Base-by-base conservation (phyloP, 37 sponge, comb jelly and placozoan genomes). In the Crambe crambe region DNA sequence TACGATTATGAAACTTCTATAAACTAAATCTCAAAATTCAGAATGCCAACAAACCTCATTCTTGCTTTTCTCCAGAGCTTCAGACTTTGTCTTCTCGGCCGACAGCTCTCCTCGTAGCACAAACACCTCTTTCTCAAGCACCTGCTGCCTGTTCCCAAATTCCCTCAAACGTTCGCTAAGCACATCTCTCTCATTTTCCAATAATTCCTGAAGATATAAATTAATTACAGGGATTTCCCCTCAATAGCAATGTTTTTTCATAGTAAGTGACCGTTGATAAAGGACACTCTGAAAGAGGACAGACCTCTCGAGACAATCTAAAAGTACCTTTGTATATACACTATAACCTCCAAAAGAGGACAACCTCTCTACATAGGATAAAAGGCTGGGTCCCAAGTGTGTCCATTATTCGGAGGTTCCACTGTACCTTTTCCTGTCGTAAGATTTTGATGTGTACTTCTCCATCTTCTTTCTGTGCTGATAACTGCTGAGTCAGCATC, bases 391-490 rank as follows among this genome's bases (percentile, higher is more conserved):
- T n/a, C n/a, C n/a, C n/a, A n/a, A n/a, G n/a, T n/a, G n/a, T n/a
- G n/a, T n/a, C n/a, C n/a, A n/a, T n/a, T n/a, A n/a, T n/a, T n/a
- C n/a, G n/a, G n/a, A n/a, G n/a, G n/a, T n/a, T n/a, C n/a, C 51
- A 47, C 12, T 12, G 6, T 12, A 82, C 82, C 65, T 82, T 72
- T 40, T 82, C 73, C 37, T 82, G 73, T 27, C 74, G 35, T 64
- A 82, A 34, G 22, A 82, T 61, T 23, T 54, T 18, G 6, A 47
- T 51, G 34, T 73, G 73, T 42, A 51, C 41, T 74, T 82, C 82
- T 21, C 26, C 18, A 27, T 82, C 82, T 3, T 73, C 82, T 0
- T 35, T 42, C 40, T 59, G 25, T 0, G 27, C 26, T 10, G 60
- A 3, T 29, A 82, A 34, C 73, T 82, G 82, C 64, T 60, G 66